Base-by-base conservation (phyloP, 2,113 vertebrate species). In the Craseonycteris thonglongyai region DNA sequence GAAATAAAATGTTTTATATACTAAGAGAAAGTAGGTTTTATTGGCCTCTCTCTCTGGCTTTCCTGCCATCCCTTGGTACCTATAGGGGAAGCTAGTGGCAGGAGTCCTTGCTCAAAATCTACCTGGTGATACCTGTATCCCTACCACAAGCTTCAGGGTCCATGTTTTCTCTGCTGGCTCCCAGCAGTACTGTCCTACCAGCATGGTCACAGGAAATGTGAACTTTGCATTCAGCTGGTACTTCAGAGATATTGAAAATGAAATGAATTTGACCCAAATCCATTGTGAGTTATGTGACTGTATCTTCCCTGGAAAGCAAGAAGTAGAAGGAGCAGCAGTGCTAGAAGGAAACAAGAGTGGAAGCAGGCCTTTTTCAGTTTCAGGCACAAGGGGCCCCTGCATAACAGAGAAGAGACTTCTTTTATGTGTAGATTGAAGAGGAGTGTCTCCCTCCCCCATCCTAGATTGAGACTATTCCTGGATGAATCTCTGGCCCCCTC, bases 1-100 rank as follows among this genome's bases (percentile, higher is more conserved):
- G 69, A 97, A 80, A 24, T 66, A 8, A 96, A 88, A 47, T 88
- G 94, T 96, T 63, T 88, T 88, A 58, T 6, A 2, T 35, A 45
- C 35, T 54, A 86, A 80, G 38, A 28, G 56, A 93, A 96, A 72
- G 21, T 51, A n/a, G 7, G 19, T 38, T 51, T 90, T 68, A 75
- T 2, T 76, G 86, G 35, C 65, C 35, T 61, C 63, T 74, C 63
- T 74, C 56, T 42, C 93, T 82, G 68, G 26, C 65, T 83, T 84
- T 59, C 76, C 75, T n/a, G 19, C 9, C 24, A 59, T 81, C 88
- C 56, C 61, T 93, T 26, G 63, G 45, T 68, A 21, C 8, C 59
- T 79, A 33, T 28, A 33, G 15, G 26, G 45, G 56, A 80, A 90
- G 65, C 54, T 19, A 79, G 54, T 13, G 6, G 35, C 33, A 49